These are phyloP conservation scores for Bryconaethiops microstoma DNA, from an alignment of 2,797 vertebrate genomes.

Conservation along the genomic window DNA sequence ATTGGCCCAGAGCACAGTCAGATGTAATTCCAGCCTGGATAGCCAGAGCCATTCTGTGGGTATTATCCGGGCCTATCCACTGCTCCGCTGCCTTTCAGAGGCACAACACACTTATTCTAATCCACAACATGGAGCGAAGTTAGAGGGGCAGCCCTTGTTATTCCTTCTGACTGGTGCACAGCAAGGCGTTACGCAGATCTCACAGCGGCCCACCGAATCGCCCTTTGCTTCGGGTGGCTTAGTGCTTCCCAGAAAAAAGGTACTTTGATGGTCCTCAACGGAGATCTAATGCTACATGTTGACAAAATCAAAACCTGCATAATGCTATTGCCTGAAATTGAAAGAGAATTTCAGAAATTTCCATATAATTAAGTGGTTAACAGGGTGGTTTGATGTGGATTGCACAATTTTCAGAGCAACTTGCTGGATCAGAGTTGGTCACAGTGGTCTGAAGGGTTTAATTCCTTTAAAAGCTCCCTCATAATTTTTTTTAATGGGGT, in stretches of 20 bases:
- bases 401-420: no score
- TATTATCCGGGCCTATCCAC: conserved; percentile 35
- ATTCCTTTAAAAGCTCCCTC: no score
- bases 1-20: conserved; percentile 28
- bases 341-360: neutral
- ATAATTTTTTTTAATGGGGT: no score
- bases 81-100: conserved; percentile 27
- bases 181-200: neutral
- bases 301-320: neutral
- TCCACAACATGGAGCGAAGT: conserved; percentile 25
- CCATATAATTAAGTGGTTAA: no score
- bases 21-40: conserved; percentile 52
- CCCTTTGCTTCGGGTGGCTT: neutral
- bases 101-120: conserved; percentile 8
- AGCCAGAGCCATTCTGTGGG: conserved; percentile 28
- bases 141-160: conserved; percentile 7
- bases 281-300: neutral
- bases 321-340: neutral
- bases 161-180: conserved; percentile 10
- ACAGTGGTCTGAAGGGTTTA: no score
- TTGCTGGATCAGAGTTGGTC: no score
- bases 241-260: neutral
- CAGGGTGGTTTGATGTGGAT: no score
- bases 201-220: neutral
- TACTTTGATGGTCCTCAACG: no score